Base-by-base conservation (phyloP, 1,140 invertebrate genomes). In the Leguminivora glycinivorella region DNA sequence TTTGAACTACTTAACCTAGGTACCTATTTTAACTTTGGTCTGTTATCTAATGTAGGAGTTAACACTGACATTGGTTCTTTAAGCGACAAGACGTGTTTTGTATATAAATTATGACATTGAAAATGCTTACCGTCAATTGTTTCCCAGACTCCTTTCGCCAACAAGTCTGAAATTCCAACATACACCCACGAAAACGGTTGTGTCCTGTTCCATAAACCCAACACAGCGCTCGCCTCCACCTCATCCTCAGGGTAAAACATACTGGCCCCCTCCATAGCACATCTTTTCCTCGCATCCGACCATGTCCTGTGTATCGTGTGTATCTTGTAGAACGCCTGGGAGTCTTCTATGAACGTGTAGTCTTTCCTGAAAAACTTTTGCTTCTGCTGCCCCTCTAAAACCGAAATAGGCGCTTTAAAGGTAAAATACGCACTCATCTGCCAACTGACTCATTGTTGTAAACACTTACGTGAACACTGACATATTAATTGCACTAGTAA, bases 201-300 rank as follows among this genome's bases (percentile, higher is more conserved):
- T 2, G 82, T 84, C 40, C 68, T 43, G 19, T 86, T 88, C 82
- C 80, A 87, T 56, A 74, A 82, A 0, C 34, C 60, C 12, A 82
- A 72, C 4, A 89, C 80, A 0, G 73, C 72, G 1, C 80, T 26
- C 0, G 79, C 81, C 60, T 90, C 87, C 0, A 74, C 67, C 0
- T 84, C 72, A 56, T 85, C 78, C 25, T 84, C 77, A 4, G 89
- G 80, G 17, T 84, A 88, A 56, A 89, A 91, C 1, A 91, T 70
- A 19, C 69, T 74, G 0, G 85, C 83, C 0, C 87, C 87, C 71
- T 91, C 86, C 56, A 78, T 68, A 1, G 71, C 72, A 69, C 87
- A 89, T 12, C 67, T 73, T 4, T 72, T 67, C 43, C 78, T 86
- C 0, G 86, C 86, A 22, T 85, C 80, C 26, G 74, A 14, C 84